These are phyloP conservation scores for Charanyca ferruginea DNA, from an alignment of 2,888 invertebrate species.

Conservation along the genomic window DNA sequence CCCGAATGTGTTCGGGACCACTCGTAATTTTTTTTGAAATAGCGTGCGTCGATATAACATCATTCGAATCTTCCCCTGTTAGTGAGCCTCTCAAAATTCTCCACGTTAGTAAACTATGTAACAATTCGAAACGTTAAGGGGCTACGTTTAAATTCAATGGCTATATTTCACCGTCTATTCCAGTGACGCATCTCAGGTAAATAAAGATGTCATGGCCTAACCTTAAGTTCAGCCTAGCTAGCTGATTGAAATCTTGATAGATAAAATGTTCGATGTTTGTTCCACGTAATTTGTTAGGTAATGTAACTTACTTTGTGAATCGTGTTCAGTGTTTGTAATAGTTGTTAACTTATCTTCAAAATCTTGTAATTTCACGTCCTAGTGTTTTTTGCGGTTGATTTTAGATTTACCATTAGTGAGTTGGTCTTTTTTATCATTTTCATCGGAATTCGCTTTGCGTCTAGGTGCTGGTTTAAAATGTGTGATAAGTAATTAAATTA, in stretches of 20 bases:
- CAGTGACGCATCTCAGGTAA: conserved; percentile 49
- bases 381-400: conserved; percentile 6
- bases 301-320: conserved; percentile 26
- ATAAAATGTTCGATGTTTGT: conserved; percentile 48
- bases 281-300: conserved; percentile 48
- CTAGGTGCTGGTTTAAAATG: neutral
- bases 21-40: too few relatives aligned
- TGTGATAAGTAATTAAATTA: neutral
- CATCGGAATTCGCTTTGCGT: neutral
- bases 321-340: conserved; percentile 26
- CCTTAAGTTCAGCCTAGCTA: conserved; percentile 56
- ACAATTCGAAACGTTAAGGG: conserved; percentile 24
- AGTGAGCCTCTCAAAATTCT: conserved; percentile 7
- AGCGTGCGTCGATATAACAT: too few relatives aligned
- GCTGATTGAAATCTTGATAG: conserved; percentile 65
- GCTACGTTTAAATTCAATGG: conserved; percentile 49
- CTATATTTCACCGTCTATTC: conserved; percentile 46
- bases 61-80: too few relatives aligned
- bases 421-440: conserved; percentile 23
- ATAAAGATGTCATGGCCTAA: conserved; percentile 62
- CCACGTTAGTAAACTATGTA: conserved; percentile 1
- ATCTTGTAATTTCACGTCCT: conserved; percentile 6
- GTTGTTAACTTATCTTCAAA: conserved; percentile 14
- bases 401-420: conserved; percentile 4
- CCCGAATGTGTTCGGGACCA: too few relatives aligned